Percentiles rank a stretch among this genome's conserved stretches.
Evolutionary conservation across 2,888 invertebrate species (phyloP).

Genomic region (Torymus texanus): DNA sequence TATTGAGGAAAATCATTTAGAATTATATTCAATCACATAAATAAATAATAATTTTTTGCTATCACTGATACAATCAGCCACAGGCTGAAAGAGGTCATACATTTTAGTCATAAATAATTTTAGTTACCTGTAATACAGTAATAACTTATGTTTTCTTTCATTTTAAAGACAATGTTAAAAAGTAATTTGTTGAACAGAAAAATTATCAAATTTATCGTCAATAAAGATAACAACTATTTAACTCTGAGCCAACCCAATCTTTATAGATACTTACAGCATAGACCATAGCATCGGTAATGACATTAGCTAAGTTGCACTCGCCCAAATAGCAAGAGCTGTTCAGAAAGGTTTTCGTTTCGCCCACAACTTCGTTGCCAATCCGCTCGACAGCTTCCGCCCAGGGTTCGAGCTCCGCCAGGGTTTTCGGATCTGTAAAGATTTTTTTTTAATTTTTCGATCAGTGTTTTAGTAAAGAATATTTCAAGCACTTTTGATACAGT

Average conservation of each 20-base stretch:
- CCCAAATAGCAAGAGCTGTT: slow-evolving; percentile 77
- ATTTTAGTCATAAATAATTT: too few species aligned
- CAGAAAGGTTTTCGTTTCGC: slow-evolving; percentile 78
- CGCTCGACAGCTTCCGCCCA: slow-evolving; percentile 78
- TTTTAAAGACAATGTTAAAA: too few species aligned
- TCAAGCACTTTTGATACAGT: not conserved
- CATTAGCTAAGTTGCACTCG: slow-evolving; percentile 86
- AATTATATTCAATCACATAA: too few species aligned
- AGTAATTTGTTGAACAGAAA: too few species aligned
- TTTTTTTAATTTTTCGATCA: not conserved
- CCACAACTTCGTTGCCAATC: slow-evolving; percentile 78
- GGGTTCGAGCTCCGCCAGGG: slow-evolving; percentile 78
- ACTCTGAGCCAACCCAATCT: not conserved
- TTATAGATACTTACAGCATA: slow-evolving; percentile 77
- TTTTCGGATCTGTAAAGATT: slow-evolving; percentile 77
- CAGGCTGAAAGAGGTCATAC: too few species aligned
- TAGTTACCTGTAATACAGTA: too few species aligned
- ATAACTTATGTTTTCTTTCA: too few species aligned
- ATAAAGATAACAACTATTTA: not conserved
- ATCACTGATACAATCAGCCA: too few species aligned
- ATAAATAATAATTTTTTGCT: too few species aligned
- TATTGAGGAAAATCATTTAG: too few species aligned
- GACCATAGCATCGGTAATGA: slow-evolving; percentile 84
- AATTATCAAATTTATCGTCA: too few species aligned
- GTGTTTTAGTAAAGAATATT: not conserved